Conservation (phyloP, 2,888 invertebrate species). For the Agonopterix arenella region DNA sequence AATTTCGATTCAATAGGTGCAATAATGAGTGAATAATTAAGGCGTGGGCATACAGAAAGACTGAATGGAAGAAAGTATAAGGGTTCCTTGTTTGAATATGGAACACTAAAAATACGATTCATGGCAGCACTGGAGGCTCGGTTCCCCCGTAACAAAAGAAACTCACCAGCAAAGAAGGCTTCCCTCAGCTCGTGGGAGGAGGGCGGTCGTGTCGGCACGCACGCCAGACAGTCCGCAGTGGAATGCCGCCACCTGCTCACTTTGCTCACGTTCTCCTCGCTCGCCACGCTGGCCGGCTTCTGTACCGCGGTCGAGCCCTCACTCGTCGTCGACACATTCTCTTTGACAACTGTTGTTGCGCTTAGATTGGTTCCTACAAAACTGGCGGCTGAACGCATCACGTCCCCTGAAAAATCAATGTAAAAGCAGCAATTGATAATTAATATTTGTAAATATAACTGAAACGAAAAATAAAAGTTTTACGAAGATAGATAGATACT, state of each 20-base stretch:
- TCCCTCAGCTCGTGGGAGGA: slow-evolving; percentile 64
- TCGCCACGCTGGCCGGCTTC: neutral
- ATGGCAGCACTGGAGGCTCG: too few species aligned
- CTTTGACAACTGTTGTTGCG: slow-evolving; percentile 1
- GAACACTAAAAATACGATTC: too few species aligned
- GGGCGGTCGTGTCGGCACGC: slow-evolving; percentile 56
- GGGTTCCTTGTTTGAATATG: too few species aligned
- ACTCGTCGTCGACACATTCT: neutral
- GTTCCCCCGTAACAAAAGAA: neutral
- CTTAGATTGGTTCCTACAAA: slow-evolving; percentile 4
- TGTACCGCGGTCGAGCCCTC: neutral
- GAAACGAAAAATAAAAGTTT: too few species aligned
- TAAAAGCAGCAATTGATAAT: too few species aligned
- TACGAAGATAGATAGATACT: too few species aligned
- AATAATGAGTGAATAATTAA: too few species aligned
- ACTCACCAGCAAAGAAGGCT: slow-evolving; percentile 64
- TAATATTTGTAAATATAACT: too few species aligned
- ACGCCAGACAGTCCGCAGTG: slow-evolving; percentile 52
- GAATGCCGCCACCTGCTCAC: slow-evolving; percentile 45
- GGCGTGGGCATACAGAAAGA: too few species aligned
- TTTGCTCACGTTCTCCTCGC: slow-evolving; percentile 12
- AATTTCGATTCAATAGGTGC: too few species aligned
- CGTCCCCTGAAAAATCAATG: neutral
- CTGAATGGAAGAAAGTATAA: too few species aligned
- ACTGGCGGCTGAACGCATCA: slow-evolving; percentile 6